Evolutionary conservation across 2,888 invertebrate species (phyloP), one percentile per base, ranked within the genome.

Genomic region (Cactoblastis cactorum): DNA sequence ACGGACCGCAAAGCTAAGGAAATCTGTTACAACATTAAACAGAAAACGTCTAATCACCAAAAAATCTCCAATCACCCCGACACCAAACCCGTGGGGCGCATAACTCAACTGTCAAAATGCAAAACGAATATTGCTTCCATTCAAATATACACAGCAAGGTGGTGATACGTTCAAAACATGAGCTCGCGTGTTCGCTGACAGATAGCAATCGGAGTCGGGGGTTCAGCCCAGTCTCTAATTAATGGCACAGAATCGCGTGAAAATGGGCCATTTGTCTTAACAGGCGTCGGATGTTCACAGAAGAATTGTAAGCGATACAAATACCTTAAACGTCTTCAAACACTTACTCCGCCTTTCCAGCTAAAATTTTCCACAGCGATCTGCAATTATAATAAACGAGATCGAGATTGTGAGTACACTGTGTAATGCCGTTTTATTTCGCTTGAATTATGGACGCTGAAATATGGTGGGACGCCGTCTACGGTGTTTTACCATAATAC

Each of bases 231-330:
- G 75, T 71, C 77, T 74, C 80, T 85, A 84, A 85, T 85, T 85
- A 85, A 85, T 82, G 83, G 77, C 69, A 68, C 69, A 69, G 65
- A 73, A 77, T 86, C 77, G 84, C 85, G 85, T 86, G 85, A 66
- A 77, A 71, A 75, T 76, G 65, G 60, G 69, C 80, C 83, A 83
- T 85, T 84, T 82, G 83, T 85, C 83, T 81, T 74, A 58, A 69
- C 67, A 52, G 49, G 62, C 69, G 83, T 80, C 83, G 84, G 83
- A 85, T 83, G 81, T 77, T 77, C 83, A 77, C 82, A 81, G 83
- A 80, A 81, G 81, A 82, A 83, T 81, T 79, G 84, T 81, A 81
- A 81, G 84, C 83, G 83, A 83, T 83, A 82, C 83, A 81, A 83
- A 83, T 83, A 75, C 77, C 77, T 78, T 80, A 80, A 82, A 83